Base-by-base conservation (phyloP, 2,113 vertebrate species). In the Nannospalax galili region DNA sequence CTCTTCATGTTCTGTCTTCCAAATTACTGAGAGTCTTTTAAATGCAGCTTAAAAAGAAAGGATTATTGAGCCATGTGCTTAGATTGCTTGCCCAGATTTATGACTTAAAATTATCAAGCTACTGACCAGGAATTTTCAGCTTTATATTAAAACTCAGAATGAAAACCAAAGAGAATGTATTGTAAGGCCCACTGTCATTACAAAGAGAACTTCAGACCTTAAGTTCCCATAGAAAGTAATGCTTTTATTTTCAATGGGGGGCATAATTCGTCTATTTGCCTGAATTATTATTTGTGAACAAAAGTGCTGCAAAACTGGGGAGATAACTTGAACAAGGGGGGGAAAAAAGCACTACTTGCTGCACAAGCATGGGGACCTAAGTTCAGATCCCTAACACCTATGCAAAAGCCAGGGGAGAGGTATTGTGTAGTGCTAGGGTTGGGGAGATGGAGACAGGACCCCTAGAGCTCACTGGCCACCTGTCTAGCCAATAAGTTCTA, bases 1-100 rank as follows among this genome's bases (percentile, higher is more conserved):
- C 73, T 75, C 12, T 64, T 9, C 94, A 65, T 88, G 37, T 96
- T 96, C 72, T 80, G 73, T 95, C 90, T 92, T 91, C 90, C 74
- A 80, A 14, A 69, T 91, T 15, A 3, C 52, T 45, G 4, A 91
- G 92, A 60, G 52, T 30, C 78, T 95, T 96, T 92, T n/a, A 87
- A 82, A 89, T 78, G n/a, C 48, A 89, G 22, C 72, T 73, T n/a
- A 65, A 22, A 84, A 73, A 65, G 26, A 73, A 42, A 87, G 80
- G 85, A 80, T 84, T 79, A 74, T 37, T 70, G 35, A 94, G 45
- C 79, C 40, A 48, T 87, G 52, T 65, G 24, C 78, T 80, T 70
- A 88, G 85, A 78, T 62, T 72, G 26, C 35, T 95, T 85, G 37
- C 69, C 88, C 69, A 91, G 48, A 64, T 85, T 81, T 85, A 60